phyloP scores from a whole-genome alignment of 1,140 invertebrate species.

The Papilio polytes region DNA sequence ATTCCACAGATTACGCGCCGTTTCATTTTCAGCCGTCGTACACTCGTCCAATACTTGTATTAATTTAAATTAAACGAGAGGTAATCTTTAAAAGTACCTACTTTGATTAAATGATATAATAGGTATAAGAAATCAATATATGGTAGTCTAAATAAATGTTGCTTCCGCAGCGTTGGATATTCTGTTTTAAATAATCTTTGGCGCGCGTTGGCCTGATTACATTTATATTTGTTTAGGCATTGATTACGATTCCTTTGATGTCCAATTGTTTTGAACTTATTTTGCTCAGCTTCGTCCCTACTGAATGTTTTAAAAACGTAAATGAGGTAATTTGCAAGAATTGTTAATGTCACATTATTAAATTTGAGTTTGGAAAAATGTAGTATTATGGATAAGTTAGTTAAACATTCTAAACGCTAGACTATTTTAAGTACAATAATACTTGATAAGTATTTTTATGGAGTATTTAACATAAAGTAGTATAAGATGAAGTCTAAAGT shows the following conservation, averaged over 20 bases:
- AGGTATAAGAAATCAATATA: not conserved
- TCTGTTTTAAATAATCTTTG: conserved; percentile 35
- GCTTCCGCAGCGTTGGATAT: not conserved
- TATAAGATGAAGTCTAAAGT: no score
- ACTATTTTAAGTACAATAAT: not conserved
- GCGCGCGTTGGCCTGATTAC: conserved; percentile 20
- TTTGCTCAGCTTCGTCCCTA: not conserved
- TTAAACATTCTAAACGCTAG: not conserved
- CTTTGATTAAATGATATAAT: not conserved
- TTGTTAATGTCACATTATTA: not conserved
- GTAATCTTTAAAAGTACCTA: conserved; percentile 2
- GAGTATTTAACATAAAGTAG: no score
- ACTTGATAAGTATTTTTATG: no score
- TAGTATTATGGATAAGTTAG: no score
- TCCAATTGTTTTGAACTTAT: conserved; percentile 38
- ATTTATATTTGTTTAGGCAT: conserved; percentile 37
- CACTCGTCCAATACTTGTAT: not conserved
- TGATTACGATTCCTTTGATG: conserved; percentile 39
- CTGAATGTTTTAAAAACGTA: conserved; percentile 18
- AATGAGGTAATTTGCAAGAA: not conserved
- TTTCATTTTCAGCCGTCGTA: conserved; percentile 10
- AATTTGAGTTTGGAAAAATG: not conserved
- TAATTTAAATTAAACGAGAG: not conserved
- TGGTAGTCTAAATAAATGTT: not conserved
- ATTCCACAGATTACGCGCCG: conserved; percentile 23